phyloP scores from a whole-genome alignment of 2,797 vertebrate species.

The Morelia viridis region DNA sequence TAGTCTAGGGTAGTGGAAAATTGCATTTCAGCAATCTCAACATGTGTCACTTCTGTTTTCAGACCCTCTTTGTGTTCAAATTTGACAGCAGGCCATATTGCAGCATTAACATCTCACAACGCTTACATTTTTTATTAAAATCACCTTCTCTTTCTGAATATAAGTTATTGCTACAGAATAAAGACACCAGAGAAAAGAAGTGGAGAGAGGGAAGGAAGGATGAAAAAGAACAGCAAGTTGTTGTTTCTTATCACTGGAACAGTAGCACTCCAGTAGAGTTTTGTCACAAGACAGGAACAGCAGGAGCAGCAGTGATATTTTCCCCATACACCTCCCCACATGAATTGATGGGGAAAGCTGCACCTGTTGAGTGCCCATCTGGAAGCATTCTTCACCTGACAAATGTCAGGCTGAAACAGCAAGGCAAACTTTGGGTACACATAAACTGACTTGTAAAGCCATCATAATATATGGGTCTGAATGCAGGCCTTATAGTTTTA shows the following conservation, averaged over 20 bases:
- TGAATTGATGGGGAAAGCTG: background rate
- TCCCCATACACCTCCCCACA: background rate
- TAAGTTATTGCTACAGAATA: conserved; percentile 36
- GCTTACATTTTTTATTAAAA: conserved; percentile 56
- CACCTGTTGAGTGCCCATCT: background rate
- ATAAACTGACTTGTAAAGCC: background rate
- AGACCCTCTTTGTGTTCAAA: conserved; percentile 50
- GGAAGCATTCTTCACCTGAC: background rate
- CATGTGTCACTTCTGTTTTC: conserved; percentile 32
- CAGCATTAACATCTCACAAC: conserved; percentile 47
- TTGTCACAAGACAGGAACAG: background rate
- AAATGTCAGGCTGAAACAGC: background rate
- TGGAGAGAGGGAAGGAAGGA: background rate
- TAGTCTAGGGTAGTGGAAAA: conserved; percentile 35
- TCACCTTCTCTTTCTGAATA: conserved; percentile 28
- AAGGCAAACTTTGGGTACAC: background rate
- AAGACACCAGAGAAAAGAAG: background rate
- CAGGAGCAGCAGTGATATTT: background rate
- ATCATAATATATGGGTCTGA: background rate
- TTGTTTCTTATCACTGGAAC: background rate
- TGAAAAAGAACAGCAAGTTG: background rate
- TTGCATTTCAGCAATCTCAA: conserved; percentile 44
- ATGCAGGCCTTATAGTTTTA: background rate
- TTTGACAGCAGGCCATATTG: conserved; percentile 47
- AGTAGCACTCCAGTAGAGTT: background rate